Evolutionary conservation across 2,113 vertebrate genomes (phyloP), one percentile per base, ranked within the genome.

Genomic region (Oreocharis arfaki): DNA sequence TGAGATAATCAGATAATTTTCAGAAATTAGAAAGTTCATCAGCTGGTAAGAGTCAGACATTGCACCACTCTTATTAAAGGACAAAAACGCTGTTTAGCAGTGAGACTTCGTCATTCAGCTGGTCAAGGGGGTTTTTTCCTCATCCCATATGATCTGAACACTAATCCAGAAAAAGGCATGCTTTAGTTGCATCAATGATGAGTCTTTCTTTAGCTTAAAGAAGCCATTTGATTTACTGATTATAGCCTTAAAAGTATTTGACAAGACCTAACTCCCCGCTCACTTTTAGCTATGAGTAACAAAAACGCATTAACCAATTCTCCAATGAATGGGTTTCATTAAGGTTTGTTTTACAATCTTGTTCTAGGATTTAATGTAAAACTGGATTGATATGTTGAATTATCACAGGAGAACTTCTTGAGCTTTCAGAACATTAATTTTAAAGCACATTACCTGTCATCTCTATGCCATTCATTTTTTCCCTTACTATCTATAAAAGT

Each of bases 381-480:
- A 91, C 79, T 82, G 32, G 83, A 93, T 24, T 94, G 76, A 86
- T 93, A 75, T 1, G 1, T 57, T 89, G 85, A 90, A 94, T 82
- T 93, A 95, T 78, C 79, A 87, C 49, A 75, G 20, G 18, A 90
- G 73, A 94, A 89, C 37, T 82, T 70, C 61, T 75, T 75, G 41
- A 93, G 90, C 73, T 87, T 90, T 82, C 83, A 84, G 88, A 92
- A 92, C 61, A 60, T 96, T 95, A 78, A 93, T 94, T 94, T 89
- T 81, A 89, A 94, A 96, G 64, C 27, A 71, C 37, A 49, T 94
- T 92, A 81, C 71, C 65, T 56, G 57, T 55, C 50, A 90, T 61
- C 37, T 83, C 55, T 27, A 16, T 33, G 24, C 47, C 55, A 30
- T 37, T 69, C 18, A 7, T 59, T 41, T 77, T 69, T 85, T 90